Percentiles rank a stretch among this genome's conserved stretches.
phyloP scores from a whole-genome alignment of 2,888 invertebrate species.

The Eledone cirrhosa region DNA sequence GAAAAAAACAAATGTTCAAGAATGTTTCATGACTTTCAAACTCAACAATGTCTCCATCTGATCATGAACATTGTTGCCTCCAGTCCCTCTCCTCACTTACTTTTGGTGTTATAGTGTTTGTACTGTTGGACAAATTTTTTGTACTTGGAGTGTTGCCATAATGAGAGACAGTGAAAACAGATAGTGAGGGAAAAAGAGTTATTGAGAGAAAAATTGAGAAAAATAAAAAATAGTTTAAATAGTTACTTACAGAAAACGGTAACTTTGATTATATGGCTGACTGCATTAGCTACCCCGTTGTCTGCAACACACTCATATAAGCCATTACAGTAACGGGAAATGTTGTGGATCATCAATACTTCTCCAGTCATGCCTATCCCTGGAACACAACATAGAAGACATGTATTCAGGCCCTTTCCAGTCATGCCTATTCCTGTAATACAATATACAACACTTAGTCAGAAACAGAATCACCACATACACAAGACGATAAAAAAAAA shows the following conservation, averaged over 20 bases:
- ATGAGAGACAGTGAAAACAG: neutral
- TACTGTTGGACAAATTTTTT: no score
- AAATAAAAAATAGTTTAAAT: neutral
- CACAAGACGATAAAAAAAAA: no score
- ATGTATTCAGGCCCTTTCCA: slow-evolving; percentile 28
- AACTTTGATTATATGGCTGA: slow-evolving; percentile 85
- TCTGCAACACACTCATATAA: slow-evolving; percentile 90
- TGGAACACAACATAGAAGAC: slow-evolving; percentile 37
- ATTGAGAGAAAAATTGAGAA: neutral
- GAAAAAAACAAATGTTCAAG: neutral
- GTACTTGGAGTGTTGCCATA: no score
- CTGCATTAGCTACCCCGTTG: slow-evolving; percentile 92
- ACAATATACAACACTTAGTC: slow-evolving; percentile 20
- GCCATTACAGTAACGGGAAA: slow-evolving; percentile 90
- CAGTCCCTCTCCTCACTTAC: no score
- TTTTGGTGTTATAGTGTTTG: no score
- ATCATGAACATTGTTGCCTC: no score
- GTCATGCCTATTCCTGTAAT: slow-evolving; percentile 25
- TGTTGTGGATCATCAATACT: slow-evolving; percentile 77
- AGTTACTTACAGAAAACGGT: slow-evolving; percentile 88
- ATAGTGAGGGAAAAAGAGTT: neutral
- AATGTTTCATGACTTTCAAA: neutral
- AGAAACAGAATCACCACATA: neutral
- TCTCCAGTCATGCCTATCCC: slow-evolving; percentile 77
- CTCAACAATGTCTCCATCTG: neutral